Base-by-base conservation (phyloP, 2,888 invertebrate genomes). In the Dicycla oo region DNA sequence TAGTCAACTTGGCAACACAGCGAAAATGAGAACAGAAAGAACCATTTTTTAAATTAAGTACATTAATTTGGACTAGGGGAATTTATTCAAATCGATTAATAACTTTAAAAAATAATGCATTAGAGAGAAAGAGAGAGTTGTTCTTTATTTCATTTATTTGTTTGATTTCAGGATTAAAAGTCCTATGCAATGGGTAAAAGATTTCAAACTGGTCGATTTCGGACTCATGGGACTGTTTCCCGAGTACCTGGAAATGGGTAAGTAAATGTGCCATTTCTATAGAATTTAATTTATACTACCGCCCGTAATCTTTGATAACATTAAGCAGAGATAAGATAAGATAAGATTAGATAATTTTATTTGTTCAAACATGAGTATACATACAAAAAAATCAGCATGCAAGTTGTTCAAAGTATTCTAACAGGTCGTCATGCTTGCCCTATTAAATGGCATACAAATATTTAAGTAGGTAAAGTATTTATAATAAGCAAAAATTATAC, bases 161-260 rank as follows among this genome's bases (percentile, higher is more conserved):
- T 51, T 69, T 61, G 64, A 49, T 56, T 73, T 54, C 89, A 96
- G 96, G 7, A 93, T 96, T 72, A 96, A 96, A 86, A 95, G 96
- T 84, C 93, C 94, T 62, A 90, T 97, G 69, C 98, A 98, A 82
- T 99, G 99, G 98, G 97, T 99, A 86, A 97, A 98, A 89, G 99
- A 99, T 93, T 98, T 98, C 87, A 98, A 98, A 88, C 95, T 99
- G 64, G 97, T 98, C 0, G 98, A 98, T 83, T 98, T 98, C 96
- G 98, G 98, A 6, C 97, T 98, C 56, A 97, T 98, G 91, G 98
- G 98, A 81, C 96, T 99, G 67, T 99, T 99, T 94, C 98, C 98
- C 0, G 99, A 99, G 95, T 99, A 99, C 94, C 96, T 99, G 81
- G 99, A 99, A 97, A 99, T 99, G 99, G 98, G 99, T 98, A 94